Evolutionary conservation across 2,797 vertebrate genomes (phyloP), one percentile per base, ranked within the genome.

Genomic region (Artibeus lituratus): DNA sequence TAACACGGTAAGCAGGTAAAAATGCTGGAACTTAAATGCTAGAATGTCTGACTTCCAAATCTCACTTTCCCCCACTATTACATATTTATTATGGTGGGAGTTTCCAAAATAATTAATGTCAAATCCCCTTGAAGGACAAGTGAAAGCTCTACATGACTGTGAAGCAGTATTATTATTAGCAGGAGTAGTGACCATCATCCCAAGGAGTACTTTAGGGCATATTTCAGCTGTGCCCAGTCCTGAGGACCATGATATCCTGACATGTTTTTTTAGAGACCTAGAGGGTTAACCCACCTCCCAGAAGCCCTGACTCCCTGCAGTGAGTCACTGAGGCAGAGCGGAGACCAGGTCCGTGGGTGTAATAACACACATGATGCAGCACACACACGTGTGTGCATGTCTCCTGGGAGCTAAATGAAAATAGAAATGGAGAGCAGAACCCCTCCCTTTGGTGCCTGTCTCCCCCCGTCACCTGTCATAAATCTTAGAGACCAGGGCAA

Each of bases 361-460:
- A 80, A 81, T 49, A 55, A 80, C 51, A 76, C 84, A 89, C 74
- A 32, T 59, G 51, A 26, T 12, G 0, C 62, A 65, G 88, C 70
- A n/a, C 0, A 35, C n/a, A 24, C 0, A 21, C 94, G 92, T 0
- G 22, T 74, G 55, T 1, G 4, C 7, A 21, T 67, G 55, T 82
- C 67, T 19, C 73, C 76, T 16, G 44, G 44, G 95, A 94, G 10
- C 2, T 32, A 78, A 95, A 84, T 93, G 93, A 83, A 97, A 96
- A 86, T 67, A 95, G 90, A 96, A 93, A 95, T 8, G 51, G 90
- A 92, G 86, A 87, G 70, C 86, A 97, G 87, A 95, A n/a, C 32
- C 69, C 93, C 83, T 90, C 78, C 18, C 53, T 77, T 87, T 35
- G 4, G 74, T 62, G 83, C 70, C 96, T 84, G 84, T 86, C 82